Percentiles rank a stretch among this genome's conserved stretches.
Evolutionary conservation across 2,888 invertebrate species (phyloP).

Genomic region (Mesochorus sp.): DNA sequence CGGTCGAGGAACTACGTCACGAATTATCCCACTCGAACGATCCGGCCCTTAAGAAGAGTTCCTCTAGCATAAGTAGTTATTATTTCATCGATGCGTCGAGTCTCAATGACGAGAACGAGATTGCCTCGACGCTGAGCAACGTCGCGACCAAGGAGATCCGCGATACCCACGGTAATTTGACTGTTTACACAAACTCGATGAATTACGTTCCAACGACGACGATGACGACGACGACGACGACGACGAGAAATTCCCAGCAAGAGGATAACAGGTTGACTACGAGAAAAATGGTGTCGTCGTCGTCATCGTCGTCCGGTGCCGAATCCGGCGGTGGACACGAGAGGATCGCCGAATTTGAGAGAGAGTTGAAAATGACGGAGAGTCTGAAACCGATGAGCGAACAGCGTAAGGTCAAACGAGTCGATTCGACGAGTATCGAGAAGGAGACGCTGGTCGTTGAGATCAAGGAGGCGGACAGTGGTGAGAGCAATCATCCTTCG

Average conservation of each 20-base stretch:
- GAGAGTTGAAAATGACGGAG: conserved; percentile 76
- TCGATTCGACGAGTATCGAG: conserved; percentile 68
- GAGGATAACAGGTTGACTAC: conserved; percentile 64
- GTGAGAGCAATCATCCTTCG: conserved; percentile 79
- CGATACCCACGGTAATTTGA: neutral
- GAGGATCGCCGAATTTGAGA: conserved; percentile 75
- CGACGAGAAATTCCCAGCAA: conserved; percentile 58
- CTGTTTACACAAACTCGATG: conserved; percentile 11
- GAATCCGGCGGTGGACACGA: conserved; percentile 73
- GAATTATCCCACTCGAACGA: conserved; percentile 64
- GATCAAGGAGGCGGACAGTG: conserved; percentile 80
- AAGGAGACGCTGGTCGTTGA: conserved; percentile 79
- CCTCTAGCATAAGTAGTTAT: conserved; percentile 82
- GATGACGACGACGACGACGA: neutral
- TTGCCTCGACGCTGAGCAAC: conserved; percentile 55
- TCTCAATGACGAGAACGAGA: conserved; percentile 86
- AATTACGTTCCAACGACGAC: conserved; percentile 54
- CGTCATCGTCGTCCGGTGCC: no score
- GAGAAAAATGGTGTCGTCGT: no score
- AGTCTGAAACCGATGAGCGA: conserved; percentile 73
- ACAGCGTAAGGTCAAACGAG: conserved; percentile 69
- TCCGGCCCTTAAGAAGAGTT: conserved; percentile 65
- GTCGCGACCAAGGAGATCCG: neutral
- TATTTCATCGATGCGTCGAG: conserved; percentile 92
- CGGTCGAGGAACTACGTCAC: conserved; percentile 52